Percentiles rank a stretch among this genome's conserved stretches.
Conservation (phyloP, 2,888 invertebrate species). For the Mamestra brassicae region DNA sequence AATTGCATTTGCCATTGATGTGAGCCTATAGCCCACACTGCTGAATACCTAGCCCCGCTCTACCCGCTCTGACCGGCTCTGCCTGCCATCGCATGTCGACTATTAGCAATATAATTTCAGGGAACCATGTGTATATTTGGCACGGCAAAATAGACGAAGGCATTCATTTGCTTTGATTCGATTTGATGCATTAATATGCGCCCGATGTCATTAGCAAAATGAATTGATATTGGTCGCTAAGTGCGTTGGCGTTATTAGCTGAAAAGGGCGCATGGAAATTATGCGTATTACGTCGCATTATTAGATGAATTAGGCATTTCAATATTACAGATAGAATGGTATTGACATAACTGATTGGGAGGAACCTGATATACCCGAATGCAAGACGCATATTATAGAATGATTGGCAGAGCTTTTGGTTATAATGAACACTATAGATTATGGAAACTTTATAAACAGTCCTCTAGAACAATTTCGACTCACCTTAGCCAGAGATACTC, state of each 20-base stretch:
- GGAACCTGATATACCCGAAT: not conserved
- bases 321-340: not conserved
- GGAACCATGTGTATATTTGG: conserved; percentile 60
- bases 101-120: conserved; percentile 73
- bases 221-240: conserved; percentile 38
- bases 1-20: conserved; percentile 90
- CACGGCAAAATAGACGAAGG: conserved; percentile 56
- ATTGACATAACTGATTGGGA: not conserved
- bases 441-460: not conserved
- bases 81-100: conserved; percentile 62
- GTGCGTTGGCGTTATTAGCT: conserved; percentile 18
- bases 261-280: conserved; percentile 22
- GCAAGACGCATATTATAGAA: not conserved
- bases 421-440: not conserved
- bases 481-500: too few species aligned
- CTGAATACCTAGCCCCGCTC: conserved; percentile 72
- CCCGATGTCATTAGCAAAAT: conserved; percentile 52
- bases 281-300: conserved; percentile 22
- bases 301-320: conserved; percentile 1
- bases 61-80: conserved; percentile 23
- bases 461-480: too few species aligned
- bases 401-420: not conserved
- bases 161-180: conserved; percentile 62
- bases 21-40: conserved; percentile 73
- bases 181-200: conserved; percentile 59